phyloP scores from a whole-genome alignment of 2,888 invertebrate genomes.

The Xylocampa areola region DNA sequence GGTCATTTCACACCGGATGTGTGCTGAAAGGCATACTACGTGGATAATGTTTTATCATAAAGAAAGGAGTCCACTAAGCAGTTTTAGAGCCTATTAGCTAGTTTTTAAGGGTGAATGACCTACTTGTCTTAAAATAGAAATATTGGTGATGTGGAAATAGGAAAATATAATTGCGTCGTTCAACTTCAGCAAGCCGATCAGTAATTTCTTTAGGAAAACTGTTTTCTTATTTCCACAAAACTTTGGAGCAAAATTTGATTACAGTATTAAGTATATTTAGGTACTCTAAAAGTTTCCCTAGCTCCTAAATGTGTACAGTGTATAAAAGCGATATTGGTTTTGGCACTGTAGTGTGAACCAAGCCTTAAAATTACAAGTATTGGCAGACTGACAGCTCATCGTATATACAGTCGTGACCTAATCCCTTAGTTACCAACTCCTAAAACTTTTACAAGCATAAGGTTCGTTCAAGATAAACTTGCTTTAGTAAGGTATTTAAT shows the following conservation, averaged over 20 bases:
- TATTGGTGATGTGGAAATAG: not conserved
- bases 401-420: not conserved
- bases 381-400: slow-evolving; percentile 2
- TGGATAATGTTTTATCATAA: not conserved
- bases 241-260: not conserved
- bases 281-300: not conserved
- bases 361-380: slow-evolving; percentile 1
- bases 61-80: not conserved
- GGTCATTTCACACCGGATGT: slow-evolving; percentile 22
- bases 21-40: slow-evolving; percentile 16
- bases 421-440: not conserved
- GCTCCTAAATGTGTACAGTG: not conserved
- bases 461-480: not conserved
- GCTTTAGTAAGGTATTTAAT: not conserved
- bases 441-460: not conserved
- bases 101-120: not conserved
- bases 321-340: not conserved
- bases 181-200: not conserved
- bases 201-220: not conserved
- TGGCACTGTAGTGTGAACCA: not conserved
- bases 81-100: not conserved
- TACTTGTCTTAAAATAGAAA: too few relatives aligned
- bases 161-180: not conserved
- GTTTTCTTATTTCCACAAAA: not conserved
- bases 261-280: not conserved